Base-by-base conservation (phyloP, 2,797 vertebrate species). In the Chelidonichthys spinosus region DNA sequence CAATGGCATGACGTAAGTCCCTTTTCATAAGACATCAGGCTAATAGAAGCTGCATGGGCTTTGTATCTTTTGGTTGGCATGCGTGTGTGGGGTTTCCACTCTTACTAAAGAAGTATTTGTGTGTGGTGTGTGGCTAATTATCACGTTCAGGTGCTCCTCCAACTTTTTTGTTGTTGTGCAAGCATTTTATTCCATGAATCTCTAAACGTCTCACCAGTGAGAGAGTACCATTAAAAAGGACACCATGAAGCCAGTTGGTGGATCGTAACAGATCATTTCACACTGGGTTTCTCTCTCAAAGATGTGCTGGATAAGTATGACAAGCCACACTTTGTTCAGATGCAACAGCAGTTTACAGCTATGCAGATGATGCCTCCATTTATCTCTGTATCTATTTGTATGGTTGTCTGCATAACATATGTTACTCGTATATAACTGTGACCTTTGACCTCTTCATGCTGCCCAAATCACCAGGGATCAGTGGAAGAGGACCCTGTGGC, bases 401-500 rank as follows among this genome's bases (percentile, higher is more conserved):
- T 69, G 5, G 76, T 1, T 74, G 25, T 74, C n/a, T 67, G 47
- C 58, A 11, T 33, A 42, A 44, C 46, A 50, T 79, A 10, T 65
- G 76, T 77, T 63, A 55, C 72, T 78, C 71, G 75, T 87, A 60
- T 91, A 50, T 95, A 92, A 94, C 71, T 84, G 70, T 93, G 76
- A 86, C 84, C 78, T 93, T 83, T 90, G 91, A 85, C 89, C 91
- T 84, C 73, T 71, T 80, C 78, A 90, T 83, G 89, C 92, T 81
- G 88, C 78, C 93, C 85, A 76, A 61, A 69, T 52, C 83, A 79
- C 71, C 91, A 97, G 96, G 95, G 88, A 92, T 94, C 92, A 82
- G 92, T 69, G 89, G 95, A 96, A 1, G 95, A 96, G 87, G 94
- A 94, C 61, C 89, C 94, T 0, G 90, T 95, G 85, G 90, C 94